Percentiles rank a stretch among this genome's conserved stretches.
phyloP scores from a whole-genome alignment of 2,797 vertebrate genomes.

The Silurus aristotelis region DNA sequence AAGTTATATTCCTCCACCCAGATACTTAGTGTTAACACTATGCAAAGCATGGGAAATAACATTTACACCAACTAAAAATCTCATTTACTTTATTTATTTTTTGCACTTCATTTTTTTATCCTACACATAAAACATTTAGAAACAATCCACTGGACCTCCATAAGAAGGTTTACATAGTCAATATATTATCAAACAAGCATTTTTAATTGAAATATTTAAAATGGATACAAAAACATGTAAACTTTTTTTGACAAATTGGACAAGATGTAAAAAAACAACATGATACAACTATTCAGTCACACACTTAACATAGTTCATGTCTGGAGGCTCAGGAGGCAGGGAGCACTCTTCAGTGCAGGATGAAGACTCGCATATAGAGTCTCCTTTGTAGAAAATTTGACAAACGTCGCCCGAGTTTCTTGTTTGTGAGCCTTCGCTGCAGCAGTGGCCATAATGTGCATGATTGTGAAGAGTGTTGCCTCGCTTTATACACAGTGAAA shows the following conservation, averaged over 20 bases:
- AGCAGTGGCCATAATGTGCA: slow-evolving; percentile 72
- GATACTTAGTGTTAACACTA: background rate
- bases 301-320: slow-evolving; percentile 17
- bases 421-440: slow-evolving; percentile 68
- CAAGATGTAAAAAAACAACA: slow-evolving; percentile 6
- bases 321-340: slow-evolving; percentile 60
- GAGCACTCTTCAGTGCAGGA: slow-evolving; percentile 64
- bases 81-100: background rate
- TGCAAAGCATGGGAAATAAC: background rate
- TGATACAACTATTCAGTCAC: background rate
- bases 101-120: background rate
- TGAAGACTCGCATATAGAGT: slow-evolving; percentile 76
- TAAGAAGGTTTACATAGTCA: background rate
- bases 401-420: slow-evolving; percentile 74
- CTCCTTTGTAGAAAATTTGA: slow-evolving; percentile 79
- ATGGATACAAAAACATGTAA: background rate
- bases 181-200: background rate
- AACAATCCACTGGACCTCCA: background rate
- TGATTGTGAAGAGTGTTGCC: slow-evolving; percentile 68
- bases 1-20: background rate
- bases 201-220: slow-evolving; percentile 32
- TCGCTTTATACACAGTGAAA: slow-evolving; percentile 67
- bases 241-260: slow-evolving; percentile 18
- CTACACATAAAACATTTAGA: background rate
- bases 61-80: background rate